These are phyloP conservation scores for Azemiops feae DNA, from an alignment of 2,113 vertebrate genomes.

Conservation along the genomic window DNA sequence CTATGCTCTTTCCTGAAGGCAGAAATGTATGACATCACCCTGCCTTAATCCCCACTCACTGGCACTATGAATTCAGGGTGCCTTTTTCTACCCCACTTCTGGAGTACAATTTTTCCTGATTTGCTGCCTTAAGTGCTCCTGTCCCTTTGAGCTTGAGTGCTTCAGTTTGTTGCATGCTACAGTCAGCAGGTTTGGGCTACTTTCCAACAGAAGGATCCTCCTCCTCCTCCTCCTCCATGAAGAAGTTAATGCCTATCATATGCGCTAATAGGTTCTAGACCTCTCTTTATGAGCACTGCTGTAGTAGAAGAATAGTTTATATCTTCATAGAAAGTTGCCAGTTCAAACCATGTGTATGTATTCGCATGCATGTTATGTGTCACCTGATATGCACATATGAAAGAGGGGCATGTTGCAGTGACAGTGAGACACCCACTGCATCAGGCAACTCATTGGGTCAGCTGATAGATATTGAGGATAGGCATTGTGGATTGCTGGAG, in stretches of 20 bases:
- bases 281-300: neutral
- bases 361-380: neutral
- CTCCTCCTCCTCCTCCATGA: neutral
- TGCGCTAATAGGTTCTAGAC: neutral
- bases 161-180: neutral
- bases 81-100: neutral
- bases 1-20: neutral
- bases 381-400: neutral
- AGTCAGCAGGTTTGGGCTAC: neutral
- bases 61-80: neutral
- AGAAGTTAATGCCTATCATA: neutral
- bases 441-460: neutral
- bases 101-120: neutral
- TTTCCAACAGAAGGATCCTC: neutral
- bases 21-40: neutral
- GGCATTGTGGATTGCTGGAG: neutral
- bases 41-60: neutral
- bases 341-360: neutral
- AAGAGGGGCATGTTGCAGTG: neutral
- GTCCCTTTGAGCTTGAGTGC: neutral
- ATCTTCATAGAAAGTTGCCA: neutral
- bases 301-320: neutral
- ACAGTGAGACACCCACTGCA: neutral
- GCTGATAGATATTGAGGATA: neutral
- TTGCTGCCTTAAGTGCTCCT: neutral